phyloP scores from a whole-genome alignment of 2,797 vertebrate species.

The Tokudaia tokunoshimensis region DNA sequence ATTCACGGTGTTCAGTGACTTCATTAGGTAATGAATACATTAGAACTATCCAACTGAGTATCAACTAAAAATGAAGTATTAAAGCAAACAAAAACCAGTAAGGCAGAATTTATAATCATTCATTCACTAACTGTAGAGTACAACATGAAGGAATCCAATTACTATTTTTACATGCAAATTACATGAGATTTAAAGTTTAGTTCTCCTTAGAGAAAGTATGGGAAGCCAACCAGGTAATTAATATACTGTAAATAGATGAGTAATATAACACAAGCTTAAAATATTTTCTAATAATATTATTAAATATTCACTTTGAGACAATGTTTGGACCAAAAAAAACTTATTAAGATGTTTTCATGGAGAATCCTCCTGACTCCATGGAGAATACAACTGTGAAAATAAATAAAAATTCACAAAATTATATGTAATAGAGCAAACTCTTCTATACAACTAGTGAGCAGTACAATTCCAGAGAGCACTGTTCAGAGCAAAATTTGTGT shows the following conservation, averaged over 20 bases:
- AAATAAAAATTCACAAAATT: constrained; percentile 6
- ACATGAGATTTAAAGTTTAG: constrained; percentile 27
- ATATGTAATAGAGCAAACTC: background rate
- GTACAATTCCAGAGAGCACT: background rate
- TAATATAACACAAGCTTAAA: constrained; percentile 3
- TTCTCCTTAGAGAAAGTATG: constrained; percentile 34
- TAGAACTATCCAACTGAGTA: constrained; percentile 11
- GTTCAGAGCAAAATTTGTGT: background rate
- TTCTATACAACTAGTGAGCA: background rate
- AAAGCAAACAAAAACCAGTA: constrained; percentile 14
- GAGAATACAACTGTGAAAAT: constrained; percentile 9
- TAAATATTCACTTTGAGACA: constrained; percentile 37
- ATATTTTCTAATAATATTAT: constrained; percentile 26
- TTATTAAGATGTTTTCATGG: constrained; percentile 39
- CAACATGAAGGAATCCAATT: background rate
- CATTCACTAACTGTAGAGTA: background rate
- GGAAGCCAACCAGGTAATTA: background rate
- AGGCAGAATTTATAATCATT: background rate
- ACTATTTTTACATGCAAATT: constrained; percentile 51
- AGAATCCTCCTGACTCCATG: background rate
- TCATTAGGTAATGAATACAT: background rate
- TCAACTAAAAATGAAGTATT: background rate
- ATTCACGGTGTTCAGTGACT: background rate
- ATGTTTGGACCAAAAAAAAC: background rate
- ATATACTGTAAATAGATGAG: background rate